Base-by-base conservation (phyloP, 2,888 invertebrate genomes). In the Pterobdella sp. region DNA sequence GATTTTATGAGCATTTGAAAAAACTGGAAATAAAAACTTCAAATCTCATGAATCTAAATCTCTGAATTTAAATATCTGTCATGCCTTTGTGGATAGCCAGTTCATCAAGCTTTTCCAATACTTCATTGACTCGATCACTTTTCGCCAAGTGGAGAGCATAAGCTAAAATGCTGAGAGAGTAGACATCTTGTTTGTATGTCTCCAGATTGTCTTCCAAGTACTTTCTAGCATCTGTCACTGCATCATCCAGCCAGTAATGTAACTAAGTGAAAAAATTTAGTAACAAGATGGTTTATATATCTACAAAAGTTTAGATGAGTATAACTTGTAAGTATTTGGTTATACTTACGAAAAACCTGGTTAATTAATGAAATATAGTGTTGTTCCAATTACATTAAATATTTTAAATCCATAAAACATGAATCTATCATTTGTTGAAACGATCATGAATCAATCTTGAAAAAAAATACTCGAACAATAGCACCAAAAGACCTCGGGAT, bases 111-210 rank as follows among this genome's bases (percentile, higher is more conserved):
- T 75, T 79, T 1, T 73, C 34, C 36, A 80, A 76, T 3, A 79
- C 77, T 0, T 74, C 35, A 18, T 74, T 74, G 0, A 79, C 78
- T n/a, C 74, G 14, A 18, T 76, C 56, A 68, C 80, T 81, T 3
- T 77, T 72, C 26, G 80, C 80, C 64, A 81, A 76, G 26, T 76
- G 76, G n/a, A 83, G 78, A 42, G 81, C 81, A 73, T 81, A 81
- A 34, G 80, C 78, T 31, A 78, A 77, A 52, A 83, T 80, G 31
- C 81, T 78, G 69, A 83, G 74, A 2, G 77, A 76, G 75, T 83
- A 82, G 63, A 79, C 78, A 72, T 82, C 80, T 0, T 65, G 3
- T 2, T 29, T 22, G 68, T 68, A 42, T 22, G 18, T 42, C 66
- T 70, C 60, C 29, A 34, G 14, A 32, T 72, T 1, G 14, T 52